A percentile compares a stretch with the other conserved stretches of the same genome.
Evolutionary conservation across 92 coral and sea anemone genomes (phyloP).

Genomic region (Galaxea fascicularis): DNA sequence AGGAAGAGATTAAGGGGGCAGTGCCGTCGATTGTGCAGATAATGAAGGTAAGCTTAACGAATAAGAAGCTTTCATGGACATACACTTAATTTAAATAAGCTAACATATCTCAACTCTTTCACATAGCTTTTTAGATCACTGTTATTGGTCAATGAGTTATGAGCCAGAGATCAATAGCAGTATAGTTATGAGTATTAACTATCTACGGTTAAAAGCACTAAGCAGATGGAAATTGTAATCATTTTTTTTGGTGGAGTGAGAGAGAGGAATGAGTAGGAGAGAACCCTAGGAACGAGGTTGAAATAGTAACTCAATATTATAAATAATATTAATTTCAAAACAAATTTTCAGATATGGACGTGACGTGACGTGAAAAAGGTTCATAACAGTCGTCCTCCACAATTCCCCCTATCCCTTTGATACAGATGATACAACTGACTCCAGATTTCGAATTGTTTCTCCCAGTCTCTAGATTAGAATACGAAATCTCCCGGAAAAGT

Average conservation of each 20-base stretch:
- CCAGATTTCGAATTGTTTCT: background rate
- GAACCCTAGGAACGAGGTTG: background rate
- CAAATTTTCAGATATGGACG: constrained; percentile 10
- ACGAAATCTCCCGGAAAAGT: constrained; percentile 4
- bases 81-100: constrained; percentile 1
- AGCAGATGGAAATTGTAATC: constrained; percentile 7
- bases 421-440: background rate
- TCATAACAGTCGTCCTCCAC: constrained; percentile 21
- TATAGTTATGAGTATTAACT: constrained; percentile 18
- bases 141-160: constrained; percentile 21
- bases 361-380: constrained; percentile 7
- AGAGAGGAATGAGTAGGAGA: constrained; percentile 2
- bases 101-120: background rate
- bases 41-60: constrained; percentile 27
- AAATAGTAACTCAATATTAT: constrained; percentile 11
- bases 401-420: background rate
- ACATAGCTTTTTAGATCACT: constrained; percentile 25
- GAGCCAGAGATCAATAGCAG: constrained; percentile 4
- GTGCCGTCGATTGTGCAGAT: constrained; percentile 1
- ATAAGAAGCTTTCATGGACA: constrained; percentile 8
- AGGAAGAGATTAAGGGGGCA: constrained; percentile 29
- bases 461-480: constrained; percentile 7
- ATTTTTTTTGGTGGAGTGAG: constrained; percentile 5
- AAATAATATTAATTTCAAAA: background rate
- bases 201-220: constrained; percentile 13